A percentile compares a stretch with the other conserved stretches of the same genome.
These are phyloP conservation scores for Trichosurus vulpecula DNA, from an alignment of 2,797 vertebrate species.

Conservation along the genomic window DNA sequence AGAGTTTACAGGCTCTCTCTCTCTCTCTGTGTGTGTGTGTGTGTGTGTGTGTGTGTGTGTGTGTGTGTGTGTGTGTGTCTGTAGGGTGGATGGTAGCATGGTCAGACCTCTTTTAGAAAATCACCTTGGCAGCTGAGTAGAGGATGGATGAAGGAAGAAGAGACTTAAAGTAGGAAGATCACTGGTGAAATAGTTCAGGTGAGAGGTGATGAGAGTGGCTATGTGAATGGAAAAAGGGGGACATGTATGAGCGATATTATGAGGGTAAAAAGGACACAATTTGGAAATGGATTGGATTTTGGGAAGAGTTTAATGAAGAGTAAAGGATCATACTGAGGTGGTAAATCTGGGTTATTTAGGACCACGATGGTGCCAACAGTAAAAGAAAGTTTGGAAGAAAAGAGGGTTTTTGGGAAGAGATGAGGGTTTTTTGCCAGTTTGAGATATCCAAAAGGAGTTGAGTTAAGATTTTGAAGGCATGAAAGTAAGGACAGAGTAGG, in stretches of 20 bases:
- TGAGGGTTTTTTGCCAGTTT: neutral
- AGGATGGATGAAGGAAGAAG: neutral
- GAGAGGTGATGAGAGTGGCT: neutral
- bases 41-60: neutral
- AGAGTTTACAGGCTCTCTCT: neutral
- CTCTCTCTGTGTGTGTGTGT: too few relatives aligned
- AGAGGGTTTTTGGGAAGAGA: neutral
- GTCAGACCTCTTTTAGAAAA: neutral
- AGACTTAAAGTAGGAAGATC: neutral
- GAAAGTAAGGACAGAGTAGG: neutral
- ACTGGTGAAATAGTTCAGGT: neutral
- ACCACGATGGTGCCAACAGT: neutral
- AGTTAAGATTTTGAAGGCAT: neutral
- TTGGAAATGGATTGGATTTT: neutral
- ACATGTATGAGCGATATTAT: neutral
- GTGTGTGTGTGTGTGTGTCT: neutral
- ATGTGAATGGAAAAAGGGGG: neutral
- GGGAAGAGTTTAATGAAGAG: neutral
- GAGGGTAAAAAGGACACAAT: neutral
- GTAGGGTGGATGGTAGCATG: neutral
- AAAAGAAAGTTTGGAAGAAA: neutral
- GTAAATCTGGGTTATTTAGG: neutral
- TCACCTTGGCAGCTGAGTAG: neutral
- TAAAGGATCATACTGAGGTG: neutral
- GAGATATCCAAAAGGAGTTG: neutral